A percentile compares a stretch with the other conserved stretches of the same genome.
phyloP scores from a whole-genome alignment of 2,797 vertebrate species.

The Sebastes diaconus region DNA sequence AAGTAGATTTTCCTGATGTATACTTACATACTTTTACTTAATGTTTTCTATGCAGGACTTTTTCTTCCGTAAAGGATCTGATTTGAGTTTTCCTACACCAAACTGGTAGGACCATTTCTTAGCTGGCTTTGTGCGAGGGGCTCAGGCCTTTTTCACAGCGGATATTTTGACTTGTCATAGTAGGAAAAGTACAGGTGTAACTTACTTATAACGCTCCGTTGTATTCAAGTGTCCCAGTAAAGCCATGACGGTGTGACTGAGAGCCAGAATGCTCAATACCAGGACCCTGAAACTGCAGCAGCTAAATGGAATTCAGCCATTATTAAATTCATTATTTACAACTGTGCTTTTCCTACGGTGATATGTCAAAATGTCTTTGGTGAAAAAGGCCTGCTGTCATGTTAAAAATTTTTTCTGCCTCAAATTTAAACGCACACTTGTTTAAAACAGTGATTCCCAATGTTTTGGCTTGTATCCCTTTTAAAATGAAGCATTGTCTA shows the following conservation, averaged over 20 bases:
- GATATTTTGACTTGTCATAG: too few relatives aligned
- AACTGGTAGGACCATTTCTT: too few relatives aligned
- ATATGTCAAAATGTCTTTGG: too few relatives aligned
- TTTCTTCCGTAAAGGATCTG: too few relatives aligned
- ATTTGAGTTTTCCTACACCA: too few relatives aligned
- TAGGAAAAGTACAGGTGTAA: too few relatives aligned
- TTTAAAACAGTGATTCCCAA: neutral
- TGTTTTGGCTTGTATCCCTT: neutral
- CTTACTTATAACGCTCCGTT: neutral
- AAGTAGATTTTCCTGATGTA: too few relatives aligned
- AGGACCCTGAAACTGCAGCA: too few relatives aligned
- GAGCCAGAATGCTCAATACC: neutral
- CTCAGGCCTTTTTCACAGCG: too few relatives aligned
- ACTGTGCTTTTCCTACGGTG: too few relatives aligned
- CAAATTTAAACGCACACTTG: neutral
- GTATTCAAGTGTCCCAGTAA: neutral
- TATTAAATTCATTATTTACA: neutral
- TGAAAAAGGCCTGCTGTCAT: neutral
- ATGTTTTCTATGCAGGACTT: neutral
- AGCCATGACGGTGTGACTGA: neutral
- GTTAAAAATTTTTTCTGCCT: neutral
- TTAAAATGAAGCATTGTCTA: neutral
- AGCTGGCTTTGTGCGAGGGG: accelerated
- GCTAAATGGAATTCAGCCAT: neutral
- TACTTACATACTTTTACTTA: neutral